phyloP scores from a whole-genome alignment of 1,140 invertebrate genomes.

The Propsilocerus akamusi region DNA sequence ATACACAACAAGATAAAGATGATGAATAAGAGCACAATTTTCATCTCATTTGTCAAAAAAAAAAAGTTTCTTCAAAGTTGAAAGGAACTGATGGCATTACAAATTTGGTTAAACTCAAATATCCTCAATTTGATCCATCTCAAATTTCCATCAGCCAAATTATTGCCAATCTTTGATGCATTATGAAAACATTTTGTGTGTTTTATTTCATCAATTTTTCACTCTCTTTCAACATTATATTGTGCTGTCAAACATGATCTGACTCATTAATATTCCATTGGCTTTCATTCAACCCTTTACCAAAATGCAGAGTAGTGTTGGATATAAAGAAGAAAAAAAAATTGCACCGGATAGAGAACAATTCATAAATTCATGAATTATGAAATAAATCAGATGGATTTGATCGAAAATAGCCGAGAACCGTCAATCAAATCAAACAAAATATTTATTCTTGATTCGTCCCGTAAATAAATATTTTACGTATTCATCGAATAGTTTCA shows the following conservation, averaged over 20 bases:
- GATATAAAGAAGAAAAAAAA: not conserved
- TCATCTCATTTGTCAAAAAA: constrained; percentile 1
- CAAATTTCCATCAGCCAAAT: not conserved
- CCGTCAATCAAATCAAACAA: constrained; percentile 2
- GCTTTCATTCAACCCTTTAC: not conserved
- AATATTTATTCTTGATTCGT: not conserved
- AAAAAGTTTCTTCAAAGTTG: constrained; percentile 1
- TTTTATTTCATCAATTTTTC: not conserved
- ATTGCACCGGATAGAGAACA: no score
- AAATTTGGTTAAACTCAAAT: not conserved
- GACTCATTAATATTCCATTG: constrained; percentile 2
- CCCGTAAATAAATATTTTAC: not conserved
- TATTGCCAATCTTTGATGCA: not conserved
- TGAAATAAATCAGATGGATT: not conserved
- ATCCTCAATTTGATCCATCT: not conserved
- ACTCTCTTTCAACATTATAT: not conserved
- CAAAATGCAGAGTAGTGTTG: not conserved
- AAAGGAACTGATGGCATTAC: no score
- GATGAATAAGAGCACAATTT: constrained; percentile 1
- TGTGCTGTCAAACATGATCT: constrained; percentile 1
- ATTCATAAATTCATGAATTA: constrained; percentile 2
- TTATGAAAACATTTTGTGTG: not conserved
- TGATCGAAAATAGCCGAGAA: no score
- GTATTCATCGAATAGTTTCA: not conserved
- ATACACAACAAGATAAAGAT: not conserved